Percentiles rank a stretch among this genome's conserved stretches.
These are phyloP conservation scores for Trematocara marginatum DNA, from an alignment of 2,113 vertebrate genomes.

Conservation along the genomic window DNA sequence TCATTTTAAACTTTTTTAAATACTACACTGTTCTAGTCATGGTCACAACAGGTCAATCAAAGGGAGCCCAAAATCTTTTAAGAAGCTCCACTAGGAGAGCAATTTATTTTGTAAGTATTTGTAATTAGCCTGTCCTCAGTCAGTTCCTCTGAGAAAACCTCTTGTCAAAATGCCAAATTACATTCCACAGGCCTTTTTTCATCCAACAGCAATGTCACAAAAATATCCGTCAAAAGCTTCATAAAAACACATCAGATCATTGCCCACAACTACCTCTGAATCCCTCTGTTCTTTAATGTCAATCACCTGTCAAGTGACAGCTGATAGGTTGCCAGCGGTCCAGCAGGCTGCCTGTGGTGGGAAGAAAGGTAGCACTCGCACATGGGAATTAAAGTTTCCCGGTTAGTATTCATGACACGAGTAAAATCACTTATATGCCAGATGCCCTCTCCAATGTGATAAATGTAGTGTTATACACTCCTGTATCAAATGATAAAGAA, in stretches of 20 bases:
- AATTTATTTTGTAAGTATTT: not conserved
- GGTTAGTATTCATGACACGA: conserved; percentile 4
- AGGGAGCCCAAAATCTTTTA: not conserved
- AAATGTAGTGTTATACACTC: not conserved
- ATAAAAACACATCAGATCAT: conserved; percentile 22
- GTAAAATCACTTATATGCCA: conserved; percentile 16
- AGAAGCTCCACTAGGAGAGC: not conserved
- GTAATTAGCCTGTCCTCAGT: not conserved
- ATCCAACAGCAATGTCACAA: not conserved
- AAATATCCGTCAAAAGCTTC: conserved; percentile 33
- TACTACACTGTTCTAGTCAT: not conserved
- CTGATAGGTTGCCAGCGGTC: conserved; percentile 46
- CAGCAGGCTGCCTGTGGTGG: conserved; percentile 41
- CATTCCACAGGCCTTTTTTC: not conserved
- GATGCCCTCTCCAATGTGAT: not conserved
- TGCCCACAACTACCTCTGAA: conserved; percentile 11
- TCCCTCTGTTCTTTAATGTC: conserved; percentile 54
- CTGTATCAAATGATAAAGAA: not conserved
- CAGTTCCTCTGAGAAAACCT: not conserved
- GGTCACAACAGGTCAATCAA: not conserved
- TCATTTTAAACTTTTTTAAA: not conserved
- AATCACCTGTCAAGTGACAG: conserved; percentile 47
- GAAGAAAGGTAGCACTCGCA: conserved; percentile 20
- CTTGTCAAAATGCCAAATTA: not conserved
- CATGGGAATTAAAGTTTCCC: conserved; percentile 30